Percentiles rank a stretch among this genome's conserved stretches.
These are phyloP conservation scores for Stegodyphus dumicola DNA, from an alignment of 1,140 invertebrate genomes.

Conservation along the genomic window DNA sequence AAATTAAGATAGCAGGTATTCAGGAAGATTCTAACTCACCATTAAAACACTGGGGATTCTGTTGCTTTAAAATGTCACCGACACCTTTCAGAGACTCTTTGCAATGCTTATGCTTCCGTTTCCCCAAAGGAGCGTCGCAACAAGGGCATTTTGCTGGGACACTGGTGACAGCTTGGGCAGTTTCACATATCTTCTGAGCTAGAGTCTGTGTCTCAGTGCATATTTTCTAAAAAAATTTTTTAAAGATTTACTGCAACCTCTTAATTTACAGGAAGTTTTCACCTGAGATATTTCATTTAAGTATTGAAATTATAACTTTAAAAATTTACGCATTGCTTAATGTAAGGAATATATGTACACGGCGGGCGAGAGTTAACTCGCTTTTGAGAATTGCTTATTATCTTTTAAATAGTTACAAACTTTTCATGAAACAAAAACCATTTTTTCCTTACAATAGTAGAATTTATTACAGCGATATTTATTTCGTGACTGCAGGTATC, in stretches of 20 bases:
- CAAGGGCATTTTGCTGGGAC: neutral
- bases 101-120: neutral
- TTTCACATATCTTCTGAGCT: constrained; percentile 1
- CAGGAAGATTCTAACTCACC: too few relatives aligned
- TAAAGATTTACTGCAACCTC: neutral
- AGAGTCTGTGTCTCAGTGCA: neutral
- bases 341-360: too few relatives aligned
- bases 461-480: too few relatives aligned
- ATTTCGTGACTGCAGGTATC: too few relatives aligned
- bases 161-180: neutral
- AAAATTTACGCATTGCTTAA: neutral
- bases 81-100: neutral
- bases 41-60: too few relatives aligned
- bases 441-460: too few relatives aligned
- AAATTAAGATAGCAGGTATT: too few relatives aligned
- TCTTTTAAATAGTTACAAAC: too few relatives aligned
- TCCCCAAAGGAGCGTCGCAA: neutral
- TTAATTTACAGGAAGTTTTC: neutral
- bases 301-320: neutral
- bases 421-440: too few relatives aligned
- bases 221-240: neutral
- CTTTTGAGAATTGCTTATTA: too few relatives aligned
- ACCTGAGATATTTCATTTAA: neutral
- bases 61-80: neutral
- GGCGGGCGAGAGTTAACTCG: too few relatives aligned